Percentiles rank a stretch among this genome's conserved stretches.
These are phyloP conservation scores for Eumerus sabulonum DNA, from an alignment of 2,888 invertebrate species.

Conservation along the genomic window DNA sequence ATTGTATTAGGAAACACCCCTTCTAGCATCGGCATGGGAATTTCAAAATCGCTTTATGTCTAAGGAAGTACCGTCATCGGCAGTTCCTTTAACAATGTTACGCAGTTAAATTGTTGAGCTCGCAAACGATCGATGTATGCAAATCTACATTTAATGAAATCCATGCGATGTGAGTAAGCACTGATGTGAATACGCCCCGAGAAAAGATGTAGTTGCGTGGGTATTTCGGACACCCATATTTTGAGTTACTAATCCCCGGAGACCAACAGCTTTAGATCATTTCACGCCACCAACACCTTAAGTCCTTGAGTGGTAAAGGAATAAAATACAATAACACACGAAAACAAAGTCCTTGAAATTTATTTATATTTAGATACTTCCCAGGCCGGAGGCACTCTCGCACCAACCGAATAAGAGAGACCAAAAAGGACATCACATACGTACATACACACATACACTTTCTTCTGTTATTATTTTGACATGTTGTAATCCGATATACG, in stretches of 20 bases:
- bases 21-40: constrained; percentile 47
- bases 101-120: constrained; percentile 64
- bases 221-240: constrained; percentile 36
- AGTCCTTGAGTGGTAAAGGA: constrained; percentile 32
- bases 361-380: constrained; percentile 63
- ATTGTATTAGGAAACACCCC: constrained; percentile 34
- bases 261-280: constrained; percentile 33
- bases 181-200: constrained; percentile 47
- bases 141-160: neutral
- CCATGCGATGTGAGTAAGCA: constrained; percentile 28
- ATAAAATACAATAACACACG: constrained; percentile 34
- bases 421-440: no score
- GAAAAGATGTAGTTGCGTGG: constrained; percentile 55
- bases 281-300: constrained; percentile 27
- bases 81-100: no score
- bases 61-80: neutral
- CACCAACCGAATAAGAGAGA: constrained; percentile 36
- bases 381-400: neutral
- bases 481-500: constrained; percentile 66
- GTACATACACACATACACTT: no score
- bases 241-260: constrained; percentile 38
- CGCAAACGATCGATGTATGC: constrained; percentile 48
- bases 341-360: constrained; percentile 61
- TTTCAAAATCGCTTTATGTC: constrained; percentile 61
- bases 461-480: constrained; percentile 65